Evolutionary conservation across 2,888 invertebrate genomes (phyloP), one percentile per base, ranked within the genome.

Genomic region (Tipula confusa): DNA sequence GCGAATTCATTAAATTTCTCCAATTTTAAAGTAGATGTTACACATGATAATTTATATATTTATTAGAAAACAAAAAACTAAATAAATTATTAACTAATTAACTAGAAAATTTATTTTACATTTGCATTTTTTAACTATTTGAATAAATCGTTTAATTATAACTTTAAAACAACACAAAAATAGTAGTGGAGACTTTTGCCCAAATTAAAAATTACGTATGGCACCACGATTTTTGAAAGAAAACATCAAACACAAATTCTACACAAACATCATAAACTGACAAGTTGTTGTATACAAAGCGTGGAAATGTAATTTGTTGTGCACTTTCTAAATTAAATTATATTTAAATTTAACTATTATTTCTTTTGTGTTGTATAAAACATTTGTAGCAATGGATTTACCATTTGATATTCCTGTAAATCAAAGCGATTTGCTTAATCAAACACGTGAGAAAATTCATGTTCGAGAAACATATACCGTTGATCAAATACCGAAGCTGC

Each of bases 401-500:
- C 13, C 15, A 15, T 80, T 80, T 80, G 80, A 80, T 29, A 80
- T 80, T 15, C 80, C 80, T 1, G 6, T 80, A 80, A 15, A 29
- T 80, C 80, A 80, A 80, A 29, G 31, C 9, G 80, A 80, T 80
- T 80, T 80, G 31, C 31, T 80, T 29, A 80, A 80, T 80, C 80
- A 80, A n/a, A 80, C 29, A n/a, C 28, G 29, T 4, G 80, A 80
- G n/a, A 80, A 80, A 29, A 29, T 80, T 29, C 80, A 80, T 29
- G 80, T 80, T n/a, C 11, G 29, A 29, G n/a, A 29, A 9, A 80
- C 80, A 7, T 80, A 80, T n/a, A 80, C 28, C 5, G 80, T n/a
- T 31, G 80, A 80, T 29, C 80, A 80, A 80, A 80, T 80, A 80
- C 80, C 80, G 80, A 80, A 80, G 29, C 13, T 80, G 29, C 80